phyloP scores from a whole-genome alignment of 53 echinoderm and acorn worm species.

The Crossaster papposus region DNA sequence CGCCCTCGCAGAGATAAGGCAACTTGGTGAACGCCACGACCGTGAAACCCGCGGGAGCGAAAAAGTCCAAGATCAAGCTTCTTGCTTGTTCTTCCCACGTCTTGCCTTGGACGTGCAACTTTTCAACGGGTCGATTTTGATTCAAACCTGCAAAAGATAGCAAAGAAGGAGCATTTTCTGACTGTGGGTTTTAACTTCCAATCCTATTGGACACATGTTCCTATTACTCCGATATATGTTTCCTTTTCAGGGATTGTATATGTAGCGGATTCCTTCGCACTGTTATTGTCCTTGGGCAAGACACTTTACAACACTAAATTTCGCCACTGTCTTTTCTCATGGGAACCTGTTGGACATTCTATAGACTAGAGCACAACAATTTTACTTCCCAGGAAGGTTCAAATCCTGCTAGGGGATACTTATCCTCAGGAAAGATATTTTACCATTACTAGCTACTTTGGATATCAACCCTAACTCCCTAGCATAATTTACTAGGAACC shows the following conservation, averaged over 20 bases:
- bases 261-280: too few species aligned
- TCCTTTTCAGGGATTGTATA: too few species aligned
- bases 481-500: too few species aligned
- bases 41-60: conserved; percentile 76
- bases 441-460: too few species aligned
- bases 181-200: background rate
- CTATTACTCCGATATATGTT: too few species aligned
- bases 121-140: conserved; percentile 71
- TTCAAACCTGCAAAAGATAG: conserved; percentile 48
- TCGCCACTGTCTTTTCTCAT: background rate
- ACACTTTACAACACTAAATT: background rate
- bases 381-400: too few species aligned
- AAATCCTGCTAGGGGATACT: too few species aligned
- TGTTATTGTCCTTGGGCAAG: too few species aligned
- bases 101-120: conserved; percentile 72
- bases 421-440: too few species aligned
- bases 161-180: background rate
- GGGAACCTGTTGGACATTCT: background rate
- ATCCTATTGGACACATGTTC: background rate
- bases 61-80: conserved; percentile 70
- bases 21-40: conserved; percentile 83
- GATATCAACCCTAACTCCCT: too few species aligned
- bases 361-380: too few species aligned
- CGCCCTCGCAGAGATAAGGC: conserved; percentile 97
- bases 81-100: conserved; percentile 89